phyloP scores from a whole-genome alignment of 2,888 invertebrate species.

The Tinea semifulvella region DNA sequence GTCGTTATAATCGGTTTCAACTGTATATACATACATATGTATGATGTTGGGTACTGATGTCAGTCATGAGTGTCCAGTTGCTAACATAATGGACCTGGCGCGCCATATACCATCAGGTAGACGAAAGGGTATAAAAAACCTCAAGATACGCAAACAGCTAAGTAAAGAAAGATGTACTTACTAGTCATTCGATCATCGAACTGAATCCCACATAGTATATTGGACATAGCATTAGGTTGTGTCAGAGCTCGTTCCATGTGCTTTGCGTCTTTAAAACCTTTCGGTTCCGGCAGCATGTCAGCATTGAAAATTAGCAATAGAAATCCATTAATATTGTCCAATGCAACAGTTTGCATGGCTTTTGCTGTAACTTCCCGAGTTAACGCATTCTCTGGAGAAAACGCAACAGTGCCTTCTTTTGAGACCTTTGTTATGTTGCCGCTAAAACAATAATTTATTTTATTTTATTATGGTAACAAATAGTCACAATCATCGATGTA shows the following conservation, averaged over 20 bases:
- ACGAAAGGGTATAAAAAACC: no score
- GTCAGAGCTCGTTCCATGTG: slow-evolving; percentile 45
- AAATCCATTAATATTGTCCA: slow-evolving; percentile 48
- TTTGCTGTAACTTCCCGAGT: slow-evolving; percentile 44
- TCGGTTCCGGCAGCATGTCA: slow-evolving; percentile 45
- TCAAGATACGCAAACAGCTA: no score
- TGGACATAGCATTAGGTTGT: slow-evolving; percentile 51
- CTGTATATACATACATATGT: no score
- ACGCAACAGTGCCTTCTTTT: slow-evolving; percentile 48
- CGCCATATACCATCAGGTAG: no score
- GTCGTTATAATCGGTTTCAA: no score
- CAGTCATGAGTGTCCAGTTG: no score
- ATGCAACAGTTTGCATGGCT: slow-evolving; percentile 47
- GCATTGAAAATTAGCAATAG: slow-evolving; percentile 43
- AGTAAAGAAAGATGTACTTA: slow-evolving; percentile 29
- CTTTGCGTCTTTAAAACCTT: slow-evolving; percentile 42
- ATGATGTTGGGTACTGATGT: no score
- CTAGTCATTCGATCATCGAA: slow-evolving; percentile 54
- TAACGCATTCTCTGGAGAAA: slow-evolving; percentile 51
- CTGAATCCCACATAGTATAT: slow-evolving; percentile 52
- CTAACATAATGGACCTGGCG: no score
- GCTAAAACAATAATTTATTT: slow-evolving; percentile 27
- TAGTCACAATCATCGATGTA: no score
- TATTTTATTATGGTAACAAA: no score
- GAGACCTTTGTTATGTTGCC: slow-evolving; percentile 45